Evolutionary conservation across 2,888 invertebrate species (phyloP).

Genomic region (Gnatocerus cornutus): DNA sequence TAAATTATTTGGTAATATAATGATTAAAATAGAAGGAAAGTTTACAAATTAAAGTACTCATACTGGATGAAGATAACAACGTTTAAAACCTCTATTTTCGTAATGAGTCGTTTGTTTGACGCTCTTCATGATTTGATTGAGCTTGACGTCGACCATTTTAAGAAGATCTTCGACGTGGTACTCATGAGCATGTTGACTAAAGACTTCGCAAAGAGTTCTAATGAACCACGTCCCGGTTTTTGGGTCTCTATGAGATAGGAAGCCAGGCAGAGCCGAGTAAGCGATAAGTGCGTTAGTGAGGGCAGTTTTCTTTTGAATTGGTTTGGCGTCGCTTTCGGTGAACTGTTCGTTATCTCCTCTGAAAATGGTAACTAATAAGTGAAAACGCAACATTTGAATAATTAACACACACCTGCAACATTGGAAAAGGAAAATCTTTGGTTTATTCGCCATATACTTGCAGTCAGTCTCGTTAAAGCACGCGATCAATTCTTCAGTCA

Average conservation of each 20-base stretch:
- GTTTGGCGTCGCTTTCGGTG: slow-evolving; percentile 55
- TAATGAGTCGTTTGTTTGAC: slow-evolving; percentile 77
- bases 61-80: slow-evolving; percentile 62
- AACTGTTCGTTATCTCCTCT: slow-evolving; percentile 61
- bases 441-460: slow-evolving; percentile 74
- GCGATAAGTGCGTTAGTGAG: slow-evolving; percentile 78
- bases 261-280: slow-evolving; percentile 78
- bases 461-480: slow-evolving; percentile 76
- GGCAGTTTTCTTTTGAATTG: slow-evolving; percentile 55
- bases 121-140: slow-evolving; percentile 64
- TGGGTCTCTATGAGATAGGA: slow-evolving; percentile 76
- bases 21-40: too few species aligned
- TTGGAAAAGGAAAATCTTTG: slow-evolving; percentile 84
- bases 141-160: slow-evolving; percentile 75
- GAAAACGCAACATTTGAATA: too few species aligned
- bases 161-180: slow-evolving; percentile 79
- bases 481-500: slow-evolving; percentile 74
- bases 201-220: slow-evolving; percentile 78
- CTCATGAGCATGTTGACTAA: slow-evolving; percentile 78
- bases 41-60: slow-evolving; percentile 6
- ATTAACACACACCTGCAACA: slow-evolving; percentile 80
- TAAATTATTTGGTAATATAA: background rate
- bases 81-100: slow-evolving; percentile 77
- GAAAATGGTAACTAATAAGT: slow-evolving; percentile 50
- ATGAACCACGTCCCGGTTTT: slow-evolving; percentile 81